Base-by-base conservation (phyloP, 2,888 invertebrate species). In the Drosophila suboccidentalis region DNA sequence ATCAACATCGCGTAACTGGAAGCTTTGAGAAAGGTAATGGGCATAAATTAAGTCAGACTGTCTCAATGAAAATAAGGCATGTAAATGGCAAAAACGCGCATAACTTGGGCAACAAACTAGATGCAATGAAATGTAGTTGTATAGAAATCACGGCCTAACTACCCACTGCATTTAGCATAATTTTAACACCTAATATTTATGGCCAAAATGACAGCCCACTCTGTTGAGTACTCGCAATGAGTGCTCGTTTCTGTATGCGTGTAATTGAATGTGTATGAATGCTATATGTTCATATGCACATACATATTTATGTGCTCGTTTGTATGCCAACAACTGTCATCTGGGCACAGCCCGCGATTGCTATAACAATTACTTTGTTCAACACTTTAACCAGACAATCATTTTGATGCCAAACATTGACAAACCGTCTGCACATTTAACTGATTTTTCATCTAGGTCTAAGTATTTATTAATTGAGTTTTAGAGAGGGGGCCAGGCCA, bases 111-210 rank as follows among this genome's bases (percentile, higher is more conserved):
- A 67, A 53, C 55, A 66, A 63, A 63, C 80, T 68, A 51, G 57
- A 59, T 75, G 80, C 61, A 75, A 50, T 62, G 39, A 59, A 71
- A 80, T 80, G 70, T 80, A 29, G 64, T 75, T 68, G 57, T 71
- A 58, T 51, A 55, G 61, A 51, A 71, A 64, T 73, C 67, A 65
- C 55, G 57, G 71, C 57, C 58, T 54, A 70, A 51, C 80, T 80
- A 72, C 81, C 78, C 82, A 81, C 84, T 62, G 70, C 78, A 69
- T 72, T 72, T 58, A 78, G 84, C 81, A 81, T 84, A 81, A 72
- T 84, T 81, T 71, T 77, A 80, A 84, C 78, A 73, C 81, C 70
- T 78, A 64, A 77, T 81, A 84, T 77, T 81, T 84, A 71, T 68
- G 70, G 68, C 84, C 78, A 71, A 69, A 72, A 84, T 71, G 70